Evolutionary conservation across 2,888 invertebrate species (phyloP).

Genomic region (Drosophila formosana): DNA sequence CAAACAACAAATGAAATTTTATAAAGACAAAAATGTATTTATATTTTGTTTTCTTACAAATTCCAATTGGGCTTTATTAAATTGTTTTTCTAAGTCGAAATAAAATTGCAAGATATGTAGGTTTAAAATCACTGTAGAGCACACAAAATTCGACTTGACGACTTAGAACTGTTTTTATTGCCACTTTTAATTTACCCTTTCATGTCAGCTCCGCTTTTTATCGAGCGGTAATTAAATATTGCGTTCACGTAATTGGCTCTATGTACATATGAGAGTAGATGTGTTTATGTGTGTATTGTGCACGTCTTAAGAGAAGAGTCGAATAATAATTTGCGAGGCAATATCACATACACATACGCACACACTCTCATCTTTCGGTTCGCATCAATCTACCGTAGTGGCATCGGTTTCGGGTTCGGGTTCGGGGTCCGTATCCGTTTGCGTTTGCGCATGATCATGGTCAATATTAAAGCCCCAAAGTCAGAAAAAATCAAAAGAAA

Average conservation of each 20-base stretch:
- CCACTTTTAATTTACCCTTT: conserved; percentile 31
- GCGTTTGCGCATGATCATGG: conserved; percentile 57
- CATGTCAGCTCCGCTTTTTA: conserved; percentile 33
- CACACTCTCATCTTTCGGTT: background rate
- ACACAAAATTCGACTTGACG: conserved; percentile 12
- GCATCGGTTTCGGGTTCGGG: background rate
- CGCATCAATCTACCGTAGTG: conserved; percentile 21
- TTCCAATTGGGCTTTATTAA: too few relatives aligned
- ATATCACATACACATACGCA: background rate
- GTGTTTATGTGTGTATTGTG: conserved; percentile 2
- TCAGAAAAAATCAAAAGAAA: background rate
- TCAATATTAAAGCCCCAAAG: conserved; percentile 46
- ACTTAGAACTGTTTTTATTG: background rate
- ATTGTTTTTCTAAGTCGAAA: too few relatives aligned
- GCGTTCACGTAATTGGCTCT: conserved; percentile 63
- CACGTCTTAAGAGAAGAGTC: conserved; percentile 12
- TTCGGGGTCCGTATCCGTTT: conserved; percentile 33
- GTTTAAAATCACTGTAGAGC: background rate
- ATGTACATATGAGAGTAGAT: conserved; percentile 27
- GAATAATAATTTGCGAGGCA: conserved; percentile 41
- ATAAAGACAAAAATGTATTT: too few relatives aligned
- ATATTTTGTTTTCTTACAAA: too few relatives aligned
- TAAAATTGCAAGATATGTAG: too few relatives aligned
- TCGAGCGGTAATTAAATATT: conserved; percentile 64
- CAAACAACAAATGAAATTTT: too few relatives aligned